These are phyloP conservation scores for Gracilinanus agilis DNA, from an alignment of 2,113 vertebrate species.

Conservation along the genomic window DNA sequence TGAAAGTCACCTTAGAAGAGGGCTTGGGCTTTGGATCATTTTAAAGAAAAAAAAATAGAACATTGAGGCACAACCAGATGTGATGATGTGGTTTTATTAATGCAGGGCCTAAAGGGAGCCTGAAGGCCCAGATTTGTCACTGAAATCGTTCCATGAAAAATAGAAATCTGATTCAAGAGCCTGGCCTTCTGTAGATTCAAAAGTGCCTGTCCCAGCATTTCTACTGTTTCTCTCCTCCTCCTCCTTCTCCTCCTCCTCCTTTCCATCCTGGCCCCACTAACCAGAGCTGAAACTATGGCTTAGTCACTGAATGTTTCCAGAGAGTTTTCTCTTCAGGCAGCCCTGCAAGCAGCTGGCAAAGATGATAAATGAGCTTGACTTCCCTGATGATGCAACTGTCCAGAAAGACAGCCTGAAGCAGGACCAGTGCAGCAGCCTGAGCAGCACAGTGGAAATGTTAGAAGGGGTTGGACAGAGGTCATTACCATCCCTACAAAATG, in stretches of 20 bases:
- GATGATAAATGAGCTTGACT: conserved; percentile 71
- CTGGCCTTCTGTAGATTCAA: not conserved
- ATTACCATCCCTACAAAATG: conserved; percentile 18
- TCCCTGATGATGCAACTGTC: not conserved
- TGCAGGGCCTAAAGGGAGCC: not conserved
- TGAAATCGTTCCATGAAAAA: not conserved
- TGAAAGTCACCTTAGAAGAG: conserved; percentile 41
- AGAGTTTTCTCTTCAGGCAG: conserved; percentile 54
- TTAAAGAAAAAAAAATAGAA: not conserved
- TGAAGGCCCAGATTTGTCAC: accelerated
- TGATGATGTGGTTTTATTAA: not conserved
- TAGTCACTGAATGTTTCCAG: conserved; percentile 22
- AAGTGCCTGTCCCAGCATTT: not conserved
- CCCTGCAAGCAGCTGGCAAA: conserved; percentile 54
- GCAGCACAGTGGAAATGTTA: accelerated
- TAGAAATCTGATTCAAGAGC: not conserved
- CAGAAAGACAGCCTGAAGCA: conserved; percentile 53
- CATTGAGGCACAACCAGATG: not conserved
- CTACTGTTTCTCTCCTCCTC: accelerated
- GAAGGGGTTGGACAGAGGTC: not conserved
- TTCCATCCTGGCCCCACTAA: not conserved
- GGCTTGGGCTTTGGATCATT: not conserved
- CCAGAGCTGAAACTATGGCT: not conserved
- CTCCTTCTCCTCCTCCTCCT: accelerated
- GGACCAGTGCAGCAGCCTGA: not conserved